Evolutionary conservation across 2,797 vertebrate genomes (phyloP), one percentile per base, ranked within the genome.

Genomic region (Okamejei kenojei): DNA sequence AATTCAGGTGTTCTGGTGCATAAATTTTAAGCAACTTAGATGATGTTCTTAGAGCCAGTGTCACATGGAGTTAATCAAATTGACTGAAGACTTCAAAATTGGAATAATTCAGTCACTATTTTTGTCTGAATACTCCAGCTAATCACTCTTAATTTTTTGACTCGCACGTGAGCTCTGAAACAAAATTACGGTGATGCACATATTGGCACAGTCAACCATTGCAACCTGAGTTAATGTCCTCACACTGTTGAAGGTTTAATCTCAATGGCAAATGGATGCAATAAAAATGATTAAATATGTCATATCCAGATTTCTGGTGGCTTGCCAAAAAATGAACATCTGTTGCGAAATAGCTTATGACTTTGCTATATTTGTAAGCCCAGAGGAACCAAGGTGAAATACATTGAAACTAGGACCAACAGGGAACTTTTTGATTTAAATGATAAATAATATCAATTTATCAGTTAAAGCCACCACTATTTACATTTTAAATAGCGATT

Each of bases 221-320:
- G 63, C 2, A 73, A 21, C 65, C 35, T 90, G 13, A 68, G 7
- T 71, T 71, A 65, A 35, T 17, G 7, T 90, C n/a, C n/a, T 68
- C 86, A 35, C 17, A 71, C 29, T 38, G 58, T 9, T 68, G 61
- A 90, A 19, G 58, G 21, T 90, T 90, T 90, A 32, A 90, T 68
- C 71, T 80, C 84, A 65, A 19, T 65, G 61, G 32, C 84, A 90
- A 90, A 90, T 90, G 61, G 35, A 68, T 90, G 84, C 29, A 90
- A 68, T 68, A 68, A 71, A 90, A 19, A 32, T 35, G 26, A 90
- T 90, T 65, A 90, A 90, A 90, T 71, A 38, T 71, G n/a, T 5
- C 86, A 71, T 32, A 90, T 90, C 65, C 29, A 90, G n/a, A 35
- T 35, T 90, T 65, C 86, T 90, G 86, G 86, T 10, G 35, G 32